Evolutionary conservation across 1,140 invertebrate genomes (phyloP), one percentile per base, ranked within the genome.

Genomic region (Calycopis cecrops): DNA sequence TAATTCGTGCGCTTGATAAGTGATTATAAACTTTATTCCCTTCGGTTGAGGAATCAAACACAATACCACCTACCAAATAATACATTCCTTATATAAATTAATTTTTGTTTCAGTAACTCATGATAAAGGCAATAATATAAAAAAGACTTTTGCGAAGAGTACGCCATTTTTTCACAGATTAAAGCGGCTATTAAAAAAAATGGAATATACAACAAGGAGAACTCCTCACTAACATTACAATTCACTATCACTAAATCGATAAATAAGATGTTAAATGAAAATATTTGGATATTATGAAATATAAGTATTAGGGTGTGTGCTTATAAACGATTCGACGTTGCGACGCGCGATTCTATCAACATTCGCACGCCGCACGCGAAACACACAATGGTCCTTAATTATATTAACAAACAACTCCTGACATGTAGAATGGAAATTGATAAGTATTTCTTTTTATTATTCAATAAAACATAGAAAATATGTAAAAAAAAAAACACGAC

Each of bases 231-330:
- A 21, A 52, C 14, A 44, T 53, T 47, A 52, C 52, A 56, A 59
- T 59, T 59, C 54, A 52, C 53, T 61, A 53, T 53, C 35, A 54
- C 59, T 61, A 54, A 57, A 55, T 53, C 9, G 51, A 57, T 61
- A 57, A 57, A 61, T 57, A 47, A 35, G 51, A 53, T 50, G 42
- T 52, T 21, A 57, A 55, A 50, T 17, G 40, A 44, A 44, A 44
- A 60, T 35, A 53, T 61, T 53, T 61, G 50, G 59, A 55, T 35
- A 50, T 16, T 55, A 48, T 49, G 44, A 42, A 53, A 37, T 48
- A 21, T 28, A 28, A 28, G 21, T 28, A 28, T 16, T 9, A 16
- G 40, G 40, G 40, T 17, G 40, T 44, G 40, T 28, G 21, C 6
- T 28, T 6, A 28, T 28, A 3, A 6, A 2, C 21, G 21, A 3